Conservation (phyloP, 2,113 vertebrate genomes). For the Pollimyrus isidori region DNA sequence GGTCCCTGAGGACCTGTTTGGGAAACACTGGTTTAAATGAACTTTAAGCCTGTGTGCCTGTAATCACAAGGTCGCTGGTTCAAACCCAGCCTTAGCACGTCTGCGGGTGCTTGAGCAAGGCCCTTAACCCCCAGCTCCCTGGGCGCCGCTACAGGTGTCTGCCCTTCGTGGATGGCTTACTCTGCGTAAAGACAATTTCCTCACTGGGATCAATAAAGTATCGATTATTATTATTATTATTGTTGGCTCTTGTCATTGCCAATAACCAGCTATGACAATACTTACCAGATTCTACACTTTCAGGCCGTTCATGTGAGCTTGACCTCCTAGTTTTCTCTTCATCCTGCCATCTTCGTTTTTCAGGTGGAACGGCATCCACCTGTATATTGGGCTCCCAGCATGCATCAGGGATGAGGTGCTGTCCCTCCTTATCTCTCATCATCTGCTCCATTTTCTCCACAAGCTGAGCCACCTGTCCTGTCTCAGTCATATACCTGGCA, state of each 20-base stretch:
- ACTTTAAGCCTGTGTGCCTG: background rate
- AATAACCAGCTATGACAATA: background rate
- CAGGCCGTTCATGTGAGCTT: background rate
- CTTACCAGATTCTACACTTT: background rate
- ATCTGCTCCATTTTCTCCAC: slow-evolving; percentile 26
- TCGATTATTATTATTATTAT: background rate
- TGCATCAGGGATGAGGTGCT: slow-evolving; percentile 20
- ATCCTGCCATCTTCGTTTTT: background rate
- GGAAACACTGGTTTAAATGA: background rate
- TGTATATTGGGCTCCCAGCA: background rate
- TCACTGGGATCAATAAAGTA: no score
- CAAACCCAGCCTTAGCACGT: no score
- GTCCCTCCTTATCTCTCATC: slow-evolving; percentile 19
- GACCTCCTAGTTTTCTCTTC: background rate
- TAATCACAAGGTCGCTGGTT: no score
- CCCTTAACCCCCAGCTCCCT: no score
- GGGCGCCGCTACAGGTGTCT: no score
- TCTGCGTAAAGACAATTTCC: no score
- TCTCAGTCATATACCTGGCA: background rate
- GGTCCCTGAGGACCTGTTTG: background rate
- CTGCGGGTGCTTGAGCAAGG: no score
- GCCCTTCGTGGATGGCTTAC: no score
- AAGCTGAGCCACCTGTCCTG: slow-evolving; percentile 14
- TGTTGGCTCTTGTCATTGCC: background rate
- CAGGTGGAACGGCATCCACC: background rate